Conservation (phyloP, 2,797 vertebrate genomes). For the Enteromius treurensis region DNA sequence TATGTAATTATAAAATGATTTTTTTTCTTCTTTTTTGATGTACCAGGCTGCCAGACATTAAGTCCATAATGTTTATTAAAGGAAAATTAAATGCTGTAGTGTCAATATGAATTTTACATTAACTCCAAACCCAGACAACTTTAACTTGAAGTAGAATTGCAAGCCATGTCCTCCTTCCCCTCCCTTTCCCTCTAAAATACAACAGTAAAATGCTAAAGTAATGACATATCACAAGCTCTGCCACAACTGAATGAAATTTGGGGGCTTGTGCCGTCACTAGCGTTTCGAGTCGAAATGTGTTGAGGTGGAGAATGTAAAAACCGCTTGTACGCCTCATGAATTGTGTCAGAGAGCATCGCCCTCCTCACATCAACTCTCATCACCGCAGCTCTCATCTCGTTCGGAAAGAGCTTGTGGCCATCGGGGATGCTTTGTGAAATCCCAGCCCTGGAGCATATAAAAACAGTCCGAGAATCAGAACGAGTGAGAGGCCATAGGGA, state of each 20-base stretch:
- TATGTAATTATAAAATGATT: too few species aligned
- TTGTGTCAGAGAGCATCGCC: constrained; percentile 32
- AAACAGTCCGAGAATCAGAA: constrained; percentile 9
- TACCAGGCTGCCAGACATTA: too few species aligned
- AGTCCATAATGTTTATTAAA: too few species aligned
- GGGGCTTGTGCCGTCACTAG: not conserved
- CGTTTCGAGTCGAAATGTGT: constrained; percentile 10
- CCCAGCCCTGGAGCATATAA: constrained; percentile 21
- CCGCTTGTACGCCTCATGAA: constrained; percentile 12
- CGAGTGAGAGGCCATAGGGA: constrained; percentile 33
- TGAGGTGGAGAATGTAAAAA: constrained; percentile 7
- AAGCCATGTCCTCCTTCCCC: not conserved
- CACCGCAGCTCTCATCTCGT: not conserved
- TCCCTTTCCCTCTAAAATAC: not conserved
- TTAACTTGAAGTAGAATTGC: not conserved
- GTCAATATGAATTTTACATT: not conserved
- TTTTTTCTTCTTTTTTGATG: too few species aligned
- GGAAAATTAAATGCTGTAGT: too few species aligned
- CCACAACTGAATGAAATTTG: not conserved
- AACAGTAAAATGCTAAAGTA: not conserved
- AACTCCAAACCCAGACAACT: not conserved
- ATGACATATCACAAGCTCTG: not conserved
- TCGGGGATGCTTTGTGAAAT: constrained; percentile 29
- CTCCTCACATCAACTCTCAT: constrained; percentile 29
- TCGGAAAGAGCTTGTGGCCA: not conserved